Conservation (phyloP, 1,140 invertebrate species). For the Probaryconus sp. region DNA sequence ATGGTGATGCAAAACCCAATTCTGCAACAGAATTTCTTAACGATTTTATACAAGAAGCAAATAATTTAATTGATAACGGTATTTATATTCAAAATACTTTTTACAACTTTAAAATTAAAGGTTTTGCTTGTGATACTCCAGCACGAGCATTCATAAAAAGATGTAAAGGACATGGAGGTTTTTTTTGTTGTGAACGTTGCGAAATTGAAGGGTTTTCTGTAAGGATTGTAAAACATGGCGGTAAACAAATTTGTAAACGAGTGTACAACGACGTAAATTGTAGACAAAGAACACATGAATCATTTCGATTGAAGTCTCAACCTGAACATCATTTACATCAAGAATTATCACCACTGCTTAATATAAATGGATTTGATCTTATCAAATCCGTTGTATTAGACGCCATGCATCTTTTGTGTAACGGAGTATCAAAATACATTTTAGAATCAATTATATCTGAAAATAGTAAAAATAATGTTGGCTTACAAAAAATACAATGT, state of each 20-base stretch:
- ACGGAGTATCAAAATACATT: slow-evolving; percentile 14
- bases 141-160: slow-evolving; percentile 19
- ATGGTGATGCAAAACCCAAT: slow-evolving; percentile 5
- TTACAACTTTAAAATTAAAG: slow-evolving; percentile 8
- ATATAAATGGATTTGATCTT: slow-evolving; percentile 15
- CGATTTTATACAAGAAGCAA: slow-evolving; percentile 10
- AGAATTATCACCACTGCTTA: slow-evolving; percentile 15
- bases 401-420: slow-evolving; percentile 19
- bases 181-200: slow-evolving; percentile 22
- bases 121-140: slow-evolving; percentile 23
- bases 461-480: slow-evolving; percentile 4
- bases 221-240: slow-evolving; percentile 1
- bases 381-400: slow-evolving; percentile 23
- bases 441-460: background rate
- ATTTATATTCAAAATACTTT: slow-evolving; percentile 2
- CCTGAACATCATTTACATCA: slow-evolving; percentile 15
- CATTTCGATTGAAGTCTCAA: slow-evolving; percentile 36
- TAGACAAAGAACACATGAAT: slow-evolving; percentile 27
- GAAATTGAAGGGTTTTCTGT: slow-evolving; percentile 26
- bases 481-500: background rate
- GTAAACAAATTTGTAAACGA: background rate
- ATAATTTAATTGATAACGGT: background rate
- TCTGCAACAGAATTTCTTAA: background rate
- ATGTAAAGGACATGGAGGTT: slow-evolving; percentile 31
- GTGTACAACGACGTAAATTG: slow-evolving; percentile 9